Evolutionary conservation across 2,888 invertebrate species (phyloP), one percentile per base, ranked within the genome.

Genomic region (Steinernema carpocapsae): DNA sequence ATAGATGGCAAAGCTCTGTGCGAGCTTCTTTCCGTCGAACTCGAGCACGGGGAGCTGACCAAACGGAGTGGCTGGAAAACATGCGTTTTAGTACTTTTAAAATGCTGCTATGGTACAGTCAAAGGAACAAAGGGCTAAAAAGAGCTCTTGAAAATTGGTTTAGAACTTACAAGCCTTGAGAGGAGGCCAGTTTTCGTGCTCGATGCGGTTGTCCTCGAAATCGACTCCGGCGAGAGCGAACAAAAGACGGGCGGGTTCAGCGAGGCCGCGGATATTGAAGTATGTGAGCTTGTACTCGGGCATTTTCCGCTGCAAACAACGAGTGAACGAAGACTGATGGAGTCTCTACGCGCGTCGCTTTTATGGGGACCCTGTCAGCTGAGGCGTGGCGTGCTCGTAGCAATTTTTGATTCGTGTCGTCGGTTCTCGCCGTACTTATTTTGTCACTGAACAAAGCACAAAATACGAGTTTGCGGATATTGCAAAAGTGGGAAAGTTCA

Each of bases 31-130:
- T 22, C 79, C 80, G 72, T 81, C 78, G 12, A 79, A 75, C 1
- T 73, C 72, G 29, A 81, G 77, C 19, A 80, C 73, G 14, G 81
- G 82, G 70, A 82, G 71, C 37, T 78, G 77, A n/a, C 80, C 80
- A 70, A 82, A 82, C 22, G 82, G 82, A 22, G 77, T 79, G 29
- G 64, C 79, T 77, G 77, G 45, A 78, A 37, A 37, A 37, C 37
- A 3, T 10, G 4, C 3, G 10, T 10, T 37, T 37, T 3, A 3
- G 10, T 3, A 37, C 37, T 37, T n/a, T n/a, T n/a, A n/a, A n/a
- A n/a, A n/a, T n/a, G n/a, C n/a, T n/a, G n/a, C n/a, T n/a, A n/a
- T n/a, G n/a, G n/a, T n/a, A n/a, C n/a, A n/a, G n/a, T n/a, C n/a
- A n/a, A n/a, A n/a, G n/a, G n/a, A n/a, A n/a, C n/a, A n/a, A n/a